phyloP scores from a whole-genome alignment of 2,888 invertebrate species.

The Torymus auratus region DNA sequence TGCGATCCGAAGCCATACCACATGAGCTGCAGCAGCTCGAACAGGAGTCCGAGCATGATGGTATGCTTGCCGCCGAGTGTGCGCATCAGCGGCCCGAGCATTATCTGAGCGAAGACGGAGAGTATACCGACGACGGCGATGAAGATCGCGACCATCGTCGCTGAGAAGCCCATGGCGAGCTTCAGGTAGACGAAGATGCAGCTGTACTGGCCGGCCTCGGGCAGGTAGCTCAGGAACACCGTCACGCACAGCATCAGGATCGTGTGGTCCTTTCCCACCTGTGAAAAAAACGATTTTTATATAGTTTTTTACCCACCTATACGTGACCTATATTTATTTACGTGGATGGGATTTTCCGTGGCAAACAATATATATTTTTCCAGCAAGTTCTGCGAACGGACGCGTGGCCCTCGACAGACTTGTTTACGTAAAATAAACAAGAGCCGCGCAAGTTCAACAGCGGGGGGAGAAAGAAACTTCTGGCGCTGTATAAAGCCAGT shows the following conservation, averaged over 20 bases:
- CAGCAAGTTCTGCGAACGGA: too few relatives aligned
- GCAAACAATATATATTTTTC: too few relatives aligned
- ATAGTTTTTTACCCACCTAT: neutral
- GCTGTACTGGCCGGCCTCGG: conserved; percentile 99
- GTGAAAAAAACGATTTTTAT: conserved; percentile 24
- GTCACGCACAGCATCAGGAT: conserved; percentile 98
- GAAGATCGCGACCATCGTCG: conserved; percentile 96
- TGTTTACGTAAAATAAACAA: too few relatives aligned
- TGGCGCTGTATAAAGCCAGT: too few relatives aligned
- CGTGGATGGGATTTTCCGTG: too few relatives aligned
- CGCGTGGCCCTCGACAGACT: too few relatives aligned
- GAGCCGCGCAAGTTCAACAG: too few relatives aligned
- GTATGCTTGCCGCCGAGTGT: conserved; percentile 96
- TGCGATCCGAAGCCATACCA: conserved; percentile 98
- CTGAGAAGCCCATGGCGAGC: conserved; percentile 96
- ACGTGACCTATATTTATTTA: too few relatives aligned
- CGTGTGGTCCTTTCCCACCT: conserved; percentile 96
- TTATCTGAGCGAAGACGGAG: conserved; percentile 96
- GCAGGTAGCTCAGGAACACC: conserved; percentile 97
- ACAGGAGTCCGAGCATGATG: conserved; percentile 96
- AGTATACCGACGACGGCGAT: conserved; percentile 98
- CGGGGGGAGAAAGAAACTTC: too few relatives aligned
- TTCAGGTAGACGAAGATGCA: conserved; percentile 99
- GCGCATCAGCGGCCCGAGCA: conserved; percentile 82
- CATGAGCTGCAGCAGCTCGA: conserved; percentile 97